These are phyloP conservation scores for Mantis religiosa DNA, from an alignment of 2,888 invertebrate species.

Conservation along the genomic window DNA sequence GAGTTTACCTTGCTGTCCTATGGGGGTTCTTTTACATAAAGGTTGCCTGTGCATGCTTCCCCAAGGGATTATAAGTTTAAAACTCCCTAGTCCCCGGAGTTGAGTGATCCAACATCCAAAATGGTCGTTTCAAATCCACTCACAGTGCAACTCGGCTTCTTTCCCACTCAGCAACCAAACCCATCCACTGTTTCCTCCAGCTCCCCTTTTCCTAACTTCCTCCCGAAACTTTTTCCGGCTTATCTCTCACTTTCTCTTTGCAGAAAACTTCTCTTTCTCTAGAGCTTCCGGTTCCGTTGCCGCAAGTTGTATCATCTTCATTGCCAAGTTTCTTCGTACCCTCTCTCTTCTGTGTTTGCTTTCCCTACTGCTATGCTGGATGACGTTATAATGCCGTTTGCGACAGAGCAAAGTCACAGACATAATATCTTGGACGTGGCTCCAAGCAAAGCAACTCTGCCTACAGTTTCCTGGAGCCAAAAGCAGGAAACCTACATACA, in stretches of 20 bases:
- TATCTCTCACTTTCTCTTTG: not conserved
- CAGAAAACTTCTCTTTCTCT: not conserved
- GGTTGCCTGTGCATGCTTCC: too few relatives aligned
- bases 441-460: not conserved
- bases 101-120: not conserved
- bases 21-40: too few relatives aligned
- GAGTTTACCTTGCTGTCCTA: too few relatives aligned
- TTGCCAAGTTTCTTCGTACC: not conserved
- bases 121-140: not conserved
- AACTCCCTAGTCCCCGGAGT: too few relatives aligned
- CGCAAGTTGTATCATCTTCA: not conserved
- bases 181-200: not conserved
- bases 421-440: not conserved
- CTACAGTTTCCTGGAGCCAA: not conserved
- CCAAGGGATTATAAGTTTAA: too few relatives aligned
- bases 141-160: not conserved
- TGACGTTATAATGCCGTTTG: not conserved
- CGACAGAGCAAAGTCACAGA: not conserved
- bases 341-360: not conserved
- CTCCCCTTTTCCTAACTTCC: not conserved
- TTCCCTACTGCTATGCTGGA: not conserved
- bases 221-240: not conserved
- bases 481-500: not conserved
- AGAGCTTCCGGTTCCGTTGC: not conserved
- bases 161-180: not conserved